Evolutionary conservation across 2,797 vertebrate genomes (phyloP), one percentile per base, ranked within the genome.

Genomic region (Spinus pinus): DNA sequence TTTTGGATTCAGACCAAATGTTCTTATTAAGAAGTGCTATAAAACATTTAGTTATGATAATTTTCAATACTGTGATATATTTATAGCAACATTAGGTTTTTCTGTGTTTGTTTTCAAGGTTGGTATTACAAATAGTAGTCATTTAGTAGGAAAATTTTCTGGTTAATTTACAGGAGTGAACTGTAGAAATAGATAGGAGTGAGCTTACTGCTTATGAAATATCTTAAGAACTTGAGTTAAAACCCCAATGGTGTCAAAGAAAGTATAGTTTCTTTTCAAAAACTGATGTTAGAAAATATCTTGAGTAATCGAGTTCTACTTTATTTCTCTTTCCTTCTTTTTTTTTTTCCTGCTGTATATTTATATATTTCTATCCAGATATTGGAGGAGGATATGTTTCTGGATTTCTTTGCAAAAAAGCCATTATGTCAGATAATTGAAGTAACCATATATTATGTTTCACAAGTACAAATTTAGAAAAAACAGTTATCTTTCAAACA

Each of bases 281-380:
- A 88, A 88, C 79, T 77, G 35, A 90, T 62, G 41, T 92, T 81
- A 94, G 66, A 85, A 81, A 81, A 82, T 33, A 42, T 47, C 81
- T 92, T 44, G 21, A 31, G 66, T 96, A 79, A 92, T 86, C 7
- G 23, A 91, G 67, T 81, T 61, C 57, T 90, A 49, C 42, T 91
- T 86, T 77, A 50, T 90, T 96, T 94, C 57, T 94, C 88, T 88
- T 96, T 77, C 56, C 69, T 97, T 96, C n/a, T 17, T 19, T 60
- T 57, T 90, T 98, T 37, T 95, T 96, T 97, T 97, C 97, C 79
- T 95, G 88, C 91, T 96, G 90, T 94, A 94, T 96, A 97, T 97
- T n/a, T 18, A 25, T 7, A 18, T 64, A n/a, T 44, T 65, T 33
- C 23, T 65, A 19, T 25, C 60, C 53, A 78, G 14, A 86, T 95